Evolutionary conservation across 2,888 invertebrate genomes (phyloP).

Genomic region (Drosophila colorata): DNA sequence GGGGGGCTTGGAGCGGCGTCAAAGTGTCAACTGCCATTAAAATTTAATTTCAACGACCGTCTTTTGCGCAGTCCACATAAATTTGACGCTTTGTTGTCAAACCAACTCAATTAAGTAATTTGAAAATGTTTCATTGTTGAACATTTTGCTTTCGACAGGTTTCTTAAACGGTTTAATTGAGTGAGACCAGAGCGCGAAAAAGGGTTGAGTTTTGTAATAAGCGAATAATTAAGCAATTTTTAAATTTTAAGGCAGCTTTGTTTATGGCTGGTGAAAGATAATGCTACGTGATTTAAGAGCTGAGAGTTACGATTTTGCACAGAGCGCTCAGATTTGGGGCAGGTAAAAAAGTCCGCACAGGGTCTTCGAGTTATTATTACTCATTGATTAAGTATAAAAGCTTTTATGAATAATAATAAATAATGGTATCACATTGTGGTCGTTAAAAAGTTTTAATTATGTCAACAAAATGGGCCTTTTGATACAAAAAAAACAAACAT

Average conservation of each 20-base stretch:
- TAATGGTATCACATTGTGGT: not conserved
- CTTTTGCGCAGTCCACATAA: constrained; percentile 37
- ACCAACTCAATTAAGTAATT: constrained; percentile 48
- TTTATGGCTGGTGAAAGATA: not conserved
- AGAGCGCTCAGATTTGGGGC: no score
- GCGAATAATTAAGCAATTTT: constrained; percentile 41
- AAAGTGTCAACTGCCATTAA: constrained; percentile 71
- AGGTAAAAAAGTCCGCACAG: no score
- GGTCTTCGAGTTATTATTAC: not conserved
- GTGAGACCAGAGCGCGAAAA: constrained; percentile 7
- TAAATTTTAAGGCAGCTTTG: constrained; percentile 19
- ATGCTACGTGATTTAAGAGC: not conserved
- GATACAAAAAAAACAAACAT: not conserved
- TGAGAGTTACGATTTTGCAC: not conserved
- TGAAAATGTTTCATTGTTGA: constrained; percentile 6
- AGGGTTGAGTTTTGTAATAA: constrained; percentile 30
- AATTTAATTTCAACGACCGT: constrained; percentile 56
- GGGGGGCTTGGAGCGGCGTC: constrained; percentile 3
- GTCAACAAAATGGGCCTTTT: constrained; percentile 1
- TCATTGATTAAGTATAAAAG: not conserved
- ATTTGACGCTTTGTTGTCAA: constrained; percentile 46
- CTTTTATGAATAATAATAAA: constrained; percentile 4
- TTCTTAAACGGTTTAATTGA: constrained; percentile 45
- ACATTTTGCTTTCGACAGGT: constrained; percentile 27
- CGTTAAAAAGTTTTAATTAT: constrained; percentile 3